These are phyloP conservation scores for Eristalis pertinax DNA, from an alignment of 2,888 invertebrate genomes.

Conservation along the genomic window DNA sequence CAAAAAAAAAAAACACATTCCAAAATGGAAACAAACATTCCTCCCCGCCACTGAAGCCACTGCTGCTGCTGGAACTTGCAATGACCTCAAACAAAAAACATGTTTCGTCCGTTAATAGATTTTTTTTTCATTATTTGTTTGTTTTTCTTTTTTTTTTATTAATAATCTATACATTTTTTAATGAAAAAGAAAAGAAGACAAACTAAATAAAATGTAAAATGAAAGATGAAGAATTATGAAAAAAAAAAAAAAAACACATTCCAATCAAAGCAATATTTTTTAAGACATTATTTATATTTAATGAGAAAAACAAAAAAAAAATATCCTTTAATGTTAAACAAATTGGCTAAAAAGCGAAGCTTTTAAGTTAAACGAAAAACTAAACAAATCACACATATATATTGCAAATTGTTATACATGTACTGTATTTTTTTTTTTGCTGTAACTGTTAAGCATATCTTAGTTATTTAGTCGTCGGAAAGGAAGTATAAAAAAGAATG, in stretches of 20 bases:
- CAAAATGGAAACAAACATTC: conserved; percentile 65
- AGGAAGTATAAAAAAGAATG: conserved; percentile 8
- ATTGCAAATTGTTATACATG: conserved; percentile 64
- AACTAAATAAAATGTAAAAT: not conserved
- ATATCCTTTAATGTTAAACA: conserved; percentile 50
- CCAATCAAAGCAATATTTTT: conserved; percentile 69
- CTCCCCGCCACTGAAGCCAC: conserved; percentile 67
- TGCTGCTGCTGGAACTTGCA: conserved; percentile 69
- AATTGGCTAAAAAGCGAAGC: conserved; percentile 62
- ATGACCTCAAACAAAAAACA: conserved; percentile 66
- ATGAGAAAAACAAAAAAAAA: conserved; percentile 11
- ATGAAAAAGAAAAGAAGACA: conserved; percentile 6
- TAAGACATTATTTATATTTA: conserved; percentile 68
- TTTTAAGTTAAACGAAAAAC: conserved; percentile 53
- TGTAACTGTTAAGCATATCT: conserved; percentile 51
- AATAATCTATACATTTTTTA: conserved; percentile 10
- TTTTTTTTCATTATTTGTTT: conserved; percentile 17
- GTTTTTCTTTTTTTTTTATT: not conserved
- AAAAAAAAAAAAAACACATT: conserved; percentile 49
- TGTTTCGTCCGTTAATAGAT: conserved; percentile 69
- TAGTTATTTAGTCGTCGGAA: conserved; percentile 49
- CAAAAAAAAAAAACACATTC: conserved; percentile 23
- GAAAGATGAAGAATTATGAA: conserved; percentile 41
- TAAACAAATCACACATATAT: conserved; percentile 35
- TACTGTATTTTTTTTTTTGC: conserved; percentile 24